A percentile compares a stretch with the other conserved stretches of the same genome.
phyloP scores from a whole-genome alignment of 1,140 invertebrate genomes.

The Anagrus nilaparvatae region DNA sequence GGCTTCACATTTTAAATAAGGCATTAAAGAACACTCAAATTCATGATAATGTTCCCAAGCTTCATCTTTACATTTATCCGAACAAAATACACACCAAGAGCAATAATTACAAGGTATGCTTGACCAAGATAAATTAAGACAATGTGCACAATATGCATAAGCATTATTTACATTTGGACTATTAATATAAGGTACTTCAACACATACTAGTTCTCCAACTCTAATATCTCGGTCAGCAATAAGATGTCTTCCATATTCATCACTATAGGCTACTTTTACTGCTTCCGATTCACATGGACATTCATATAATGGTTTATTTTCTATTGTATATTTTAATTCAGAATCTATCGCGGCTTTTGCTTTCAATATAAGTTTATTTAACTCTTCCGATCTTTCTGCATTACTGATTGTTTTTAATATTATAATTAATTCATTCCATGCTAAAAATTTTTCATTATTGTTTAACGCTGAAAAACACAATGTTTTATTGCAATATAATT shows the following conservation, averaged over 20 bases:
- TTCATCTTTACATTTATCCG: constrained; percentile 48
- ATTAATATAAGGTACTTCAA: constrained; percentile 66
- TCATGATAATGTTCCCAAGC: constrained; percentile 57
- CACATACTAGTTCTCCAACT: constrained; percentile 66
- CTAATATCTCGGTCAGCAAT: constrained; percentile 52
- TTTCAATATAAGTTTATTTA: background rate
- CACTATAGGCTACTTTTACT: constrained; percentile 45
- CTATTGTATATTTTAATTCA: too few relatives aligned
- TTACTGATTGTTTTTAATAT: background rate
- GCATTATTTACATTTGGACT: constrained; percentile 49
- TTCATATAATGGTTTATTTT: constrained; percentile 21
- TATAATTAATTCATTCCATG: background rate
- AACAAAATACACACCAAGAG: constrained; percentile 59
- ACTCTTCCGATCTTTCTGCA: background rate
- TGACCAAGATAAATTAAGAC: constrained; percentile 49
- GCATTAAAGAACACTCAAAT: constrained; percentile 58
- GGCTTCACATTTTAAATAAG: background rate
- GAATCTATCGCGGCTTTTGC: too few relatives aligned
- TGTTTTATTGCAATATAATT: constrained; percentile 18
- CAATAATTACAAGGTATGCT: constrained; percentile 56
- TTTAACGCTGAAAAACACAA: constrained; percentile 13
- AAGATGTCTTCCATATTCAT: constrained; percentile 53
- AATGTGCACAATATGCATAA: constrained; percentile 61
- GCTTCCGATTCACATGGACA: constrained; percentile 49
- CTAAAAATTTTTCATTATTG: too few relatives aligned